Conservation (phyloP, 2,888 invertebrate species). For the Tetranychus truncatus region DNA sequence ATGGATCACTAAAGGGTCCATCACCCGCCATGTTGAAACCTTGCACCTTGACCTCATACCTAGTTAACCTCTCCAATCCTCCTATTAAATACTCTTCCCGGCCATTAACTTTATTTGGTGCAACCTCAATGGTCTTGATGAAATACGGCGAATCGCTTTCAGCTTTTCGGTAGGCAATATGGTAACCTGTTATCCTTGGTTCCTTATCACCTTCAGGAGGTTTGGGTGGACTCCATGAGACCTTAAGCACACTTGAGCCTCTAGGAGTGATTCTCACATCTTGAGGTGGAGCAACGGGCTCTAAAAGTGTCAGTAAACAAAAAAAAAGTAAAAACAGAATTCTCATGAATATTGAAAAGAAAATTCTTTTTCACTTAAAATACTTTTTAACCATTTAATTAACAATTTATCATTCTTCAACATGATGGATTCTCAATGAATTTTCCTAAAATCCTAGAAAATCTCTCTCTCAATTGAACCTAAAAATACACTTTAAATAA, state of each 20-base stretch:
- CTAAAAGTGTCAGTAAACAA: background rate
- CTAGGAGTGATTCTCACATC: background rate
- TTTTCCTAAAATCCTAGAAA: no score
- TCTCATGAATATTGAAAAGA: background rate
- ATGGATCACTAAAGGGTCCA: slow-evolving; percentile 3
- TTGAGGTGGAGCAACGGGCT: background rate
- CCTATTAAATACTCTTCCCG: background rate
- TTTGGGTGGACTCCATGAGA: slow-evolving; percentile 2
- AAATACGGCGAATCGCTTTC: background rate
- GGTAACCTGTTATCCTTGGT: background rate
- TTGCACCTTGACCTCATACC: slow-evolving; percentile 6
- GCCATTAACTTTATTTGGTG: background rate
- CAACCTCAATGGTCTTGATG: background rate
- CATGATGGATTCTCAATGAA: no score
- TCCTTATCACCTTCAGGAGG: background rate
- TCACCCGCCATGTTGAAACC: background rate
- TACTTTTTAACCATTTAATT: no score
- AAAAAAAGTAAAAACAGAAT: background rate
- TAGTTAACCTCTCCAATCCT: background rate
- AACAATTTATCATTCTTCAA: no score
- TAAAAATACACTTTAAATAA: no score
- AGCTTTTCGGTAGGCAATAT: background rate
- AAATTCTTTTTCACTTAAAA: no score
- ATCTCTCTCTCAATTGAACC: no score
- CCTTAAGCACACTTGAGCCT: background rate